Conservation (phyloP, 2,797 vertebrate species). For the Sitta carolinensis region DNA sequence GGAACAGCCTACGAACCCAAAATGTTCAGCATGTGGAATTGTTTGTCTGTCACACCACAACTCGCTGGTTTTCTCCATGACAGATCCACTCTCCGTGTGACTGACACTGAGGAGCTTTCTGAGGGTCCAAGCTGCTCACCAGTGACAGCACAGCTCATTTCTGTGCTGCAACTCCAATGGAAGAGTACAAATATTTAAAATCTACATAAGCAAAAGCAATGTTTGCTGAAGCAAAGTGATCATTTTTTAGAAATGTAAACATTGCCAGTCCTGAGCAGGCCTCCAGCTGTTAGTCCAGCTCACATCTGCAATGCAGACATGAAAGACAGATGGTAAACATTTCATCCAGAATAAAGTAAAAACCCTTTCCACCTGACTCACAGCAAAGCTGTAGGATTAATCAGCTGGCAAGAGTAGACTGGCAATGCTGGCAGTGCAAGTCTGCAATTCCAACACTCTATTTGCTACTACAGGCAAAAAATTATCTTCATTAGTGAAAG, state of each 20-base stretch:
- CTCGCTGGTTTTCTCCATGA: not conserved
- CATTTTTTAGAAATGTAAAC: not conserved
- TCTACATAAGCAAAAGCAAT: not conserved
- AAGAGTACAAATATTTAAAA: not conserved
- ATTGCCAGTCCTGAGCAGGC: not conserved
- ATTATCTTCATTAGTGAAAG: not conserved
- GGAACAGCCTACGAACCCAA: not conserved
- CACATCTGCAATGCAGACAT: not conserved
- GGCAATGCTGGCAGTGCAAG: not conserved
- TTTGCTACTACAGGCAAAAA: not conserved
- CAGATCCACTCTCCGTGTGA: rapidly evolving
- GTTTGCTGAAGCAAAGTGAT: not conserved
- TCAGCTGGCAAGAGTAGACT: not conserved
- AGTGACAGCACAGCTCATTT: not conserved
- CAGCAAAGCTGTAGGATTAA: not conserved
- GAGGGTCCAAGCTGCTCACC: not conserved
- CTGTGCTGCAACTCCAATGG: not conserved
- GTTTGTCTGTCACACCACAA: not conserved
- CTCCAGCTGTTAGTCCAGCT: not conserved
- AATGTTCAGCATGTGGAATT: not conserved
- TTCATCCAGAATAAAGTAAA: not conserved
- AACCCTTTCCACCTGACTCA: not conserved
- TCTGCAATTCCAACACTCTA: not conserved
- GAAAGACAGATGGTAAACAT: not conserved
- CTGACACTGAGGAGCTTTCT: not conserved